phyloP scores from a whole-genome alignment of 2,888 invertebrate species.

The Tortrix viridana region DNA sequence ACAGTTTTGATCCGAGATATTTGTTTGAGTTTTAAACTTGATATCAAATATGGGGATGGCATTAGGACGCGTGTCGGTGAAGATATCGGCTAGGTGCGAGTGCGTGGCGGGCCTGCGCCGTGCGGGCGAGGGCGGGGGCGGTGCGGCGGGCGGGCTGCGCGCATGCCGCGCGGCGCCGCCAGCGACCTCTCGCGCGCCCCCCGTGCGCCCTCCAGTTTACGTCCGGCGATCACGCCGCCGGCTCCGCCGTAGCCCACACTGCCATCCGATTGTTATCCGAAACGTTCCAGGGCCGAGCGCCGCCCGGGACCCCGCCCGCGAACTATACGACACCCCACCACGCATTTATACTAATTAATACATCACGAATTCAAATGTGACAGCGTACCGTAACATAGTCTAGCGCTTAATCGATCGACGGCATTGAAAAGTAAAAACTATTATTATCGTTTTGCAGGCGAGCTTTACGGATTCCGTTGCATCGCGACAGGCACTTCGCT shows the following conservation, averaged over 20 bases:
- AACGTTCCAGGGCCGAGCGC: constrained; percentile 71
- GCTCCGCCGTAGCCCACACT: constrained; percentile 76
- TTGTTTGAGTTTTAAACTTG: too few relatives aligned
- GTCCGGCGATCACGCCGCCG: constrained; percentile 75
- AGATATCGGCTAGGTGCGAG: constrained; percentile 21
- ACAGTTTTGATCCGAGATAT: too few relatives aligned
- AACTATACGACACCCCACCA: constrained; percentile 50
- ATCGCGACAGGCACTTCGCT: constrained; percentile 60
- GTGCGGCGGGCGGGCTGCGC: constrained; percentile 44
- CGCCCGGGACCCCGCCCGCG: constrained; percentile 66
- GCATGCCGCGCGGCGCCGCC: constrained; percentile 64
- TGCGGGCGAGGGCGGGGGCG: background rate
- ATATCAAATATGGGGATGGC: background rate
- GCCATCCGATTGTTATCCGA: constrained; percentile 77
- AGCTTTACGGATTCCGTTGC: constrained; percentile 73
- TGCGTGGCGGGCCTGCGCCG: constrained; percentile 30
- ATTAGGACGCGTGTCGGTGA: constrained; percentile 11
- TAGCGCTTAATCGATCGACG: constrained; percentile 78
- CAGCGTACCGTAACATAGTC: constrained; percentile 64
- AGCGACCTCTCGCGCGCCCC: constrained; percentile 73
- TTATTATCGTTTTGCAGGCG: constrained; percentile 72
- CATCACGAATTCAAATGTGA: constrained; percentile 55
- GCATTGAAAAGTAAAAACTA: constrained; percentile 77
- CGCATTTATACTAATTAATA: constrained; percentile 50
- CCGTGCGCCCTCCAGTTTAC: constrained; percentile 69